These are phyloP conservation scores for Therioaphis trifolii DNA, from an alignment of 2,888 invertebrate genomes.

Conservation along the genomic window DNA sequence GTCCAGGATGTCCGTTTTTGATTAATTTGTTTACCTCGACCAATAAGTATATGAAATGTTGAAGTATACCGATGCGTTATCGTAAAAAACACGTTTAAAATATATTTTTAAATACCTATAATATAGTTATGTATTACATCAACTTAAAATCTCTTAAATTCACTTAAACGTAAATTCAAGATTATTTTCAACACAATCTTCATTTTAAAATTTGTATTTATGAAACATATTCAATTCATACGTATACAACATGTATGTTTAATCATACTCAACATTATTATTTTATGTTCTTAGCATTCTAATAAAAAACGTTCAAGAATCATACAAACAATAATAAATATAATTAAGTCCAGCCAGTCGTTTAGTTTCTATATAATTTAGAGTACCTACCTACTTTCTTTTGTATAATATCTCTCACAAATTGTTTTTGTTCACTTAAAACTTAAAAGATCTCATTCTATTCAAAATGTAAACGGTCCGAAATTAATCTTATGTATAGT, in stretches of 20 bases:
- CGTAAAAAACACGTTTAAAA: no score
- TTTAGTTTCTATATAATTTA: conserved; percentile 6
- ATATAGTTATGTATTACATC: no score
- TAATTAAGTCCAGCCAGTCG: background rate
- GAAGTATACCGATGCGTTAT: no score
- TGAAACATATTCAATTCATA: no score
- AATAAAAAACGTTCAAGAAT: background rate
- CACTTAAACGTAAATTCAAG: background rate
- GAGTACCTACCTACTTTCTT: conserved; percentile 20
- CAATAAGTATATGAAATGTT: no score
- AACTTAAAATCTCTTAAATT: no score
- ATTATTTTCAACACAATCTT: background rate
- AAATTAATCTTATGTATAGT: conserved; percentile 35
- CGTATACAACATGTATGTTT: background rate
- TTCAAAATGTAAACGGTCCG: conserved; percentile 18
- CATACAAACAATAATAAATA: background rate
- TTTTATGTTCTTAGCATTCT: background rate
- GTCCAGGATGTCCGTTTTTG: no score
- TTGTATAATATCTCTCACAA: background rate
- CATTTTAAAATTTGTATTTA: background rate
- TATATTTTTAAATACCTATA: no score
- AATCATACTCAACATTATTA: background rate
- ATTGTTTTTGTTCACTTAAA: conserved; percentile 11
- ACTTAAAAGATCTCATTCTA: conserved; percentile 42
- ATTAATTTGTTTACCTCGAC: no score